Evolutionary conservation across 2,888 invertebrate species (phyloP).

Genomic region (Agonopterix arenella): DNA sequence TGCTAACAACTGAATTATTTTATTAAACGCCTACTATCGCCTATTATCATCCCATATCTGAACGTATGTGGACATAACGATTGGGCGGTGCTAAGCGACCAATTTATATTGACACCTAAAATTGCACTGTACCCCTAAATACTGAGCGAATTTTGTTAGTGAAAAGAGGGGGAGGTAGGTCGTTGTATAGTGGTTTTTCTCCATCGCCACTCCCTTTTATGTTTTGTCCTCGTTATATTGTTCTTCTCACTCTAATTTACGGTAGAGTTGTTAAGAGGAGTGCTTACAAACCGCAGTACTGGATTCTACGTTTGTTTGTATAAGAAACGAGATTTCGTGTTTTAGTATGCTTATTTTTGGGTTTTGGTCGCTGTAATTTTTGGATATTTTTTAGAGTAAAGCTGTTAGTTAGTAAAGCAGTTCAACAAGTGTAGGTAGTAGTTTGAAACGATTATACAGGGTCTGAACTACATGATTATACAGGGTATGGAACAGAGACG

Average conservation of each 20-base stretch:
- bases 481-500: too few relatives aligned
- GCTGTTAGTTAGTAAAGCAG: too few relatives aligned
- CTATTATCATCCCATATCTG: conserved; percentile 63
- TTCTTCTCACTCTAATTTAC: conserved; percentile 19
- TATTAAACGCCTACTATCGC: conserved; percentile 52
- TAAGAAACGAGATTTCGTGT: conserved; percentile 14
- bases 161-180: conserved; percentile 11
- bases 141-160: not conserved
- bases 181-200: conserved; percentile 18
- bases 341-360: conserved; percentile 22
- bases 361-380: not conserved
- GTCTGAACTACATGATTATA: too few relatives aligned
- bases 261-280: too few relatives aligned
- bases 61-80: conserved; percentile 51
- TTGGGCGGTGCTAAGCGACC: conserved; percentile 50
- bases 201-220: conserved; percentile 35
- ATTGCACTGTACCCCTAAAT: not conserved
- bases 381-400: conserved; percentile 3
- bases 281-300: conserved; percentile 30
- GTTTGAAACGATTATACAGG: too few relatives aligned
- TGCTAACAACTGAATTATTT: conserved; percentile 68
- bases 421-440: too few relatives aligned
- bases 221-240: conserved; percentile 22
- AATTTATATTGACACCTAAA: conserved; percentile 15
- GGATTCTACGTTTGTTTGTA: conserved; percentile 24